phyloP scores from a whole-genome alignment of 2,888 invertebrate genomes.

The Epinotia ramella region DNA sequence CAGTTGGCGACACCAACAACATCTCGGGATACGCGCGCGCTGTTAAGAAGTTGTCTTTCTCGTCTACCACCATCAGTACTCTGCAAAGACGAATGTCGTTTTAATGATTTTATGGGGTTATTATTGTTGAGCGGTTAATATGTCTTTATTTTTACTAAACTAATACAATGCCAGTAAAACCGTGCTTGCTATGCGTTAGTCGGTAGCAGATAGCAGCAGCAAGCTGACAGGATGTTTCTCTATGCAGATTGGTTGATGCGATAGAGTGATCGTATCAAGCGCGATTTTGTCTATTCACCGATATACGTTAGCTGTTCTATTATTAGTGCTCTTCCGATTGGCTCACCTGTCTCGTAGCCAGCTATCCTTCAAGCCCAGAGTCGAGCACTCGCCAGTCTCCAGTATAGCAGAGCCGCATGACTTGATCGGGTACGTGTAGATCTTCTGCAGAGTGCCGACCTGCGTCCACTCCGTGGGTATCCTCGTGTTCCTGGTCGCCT shows the following conservation, averaged over 20 bases:
- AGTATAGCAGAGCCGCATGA: constrained; percentile 72
- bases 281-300: no score
- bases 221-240: no score
- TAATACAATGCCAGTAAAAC: no score
- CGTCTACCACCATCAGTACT: constrained; percentile 84
- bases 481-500: constrained; percentile 24
- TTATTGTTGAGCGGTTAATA: no score
- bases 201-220: no score
- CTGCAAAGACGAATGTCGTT: constrained; percentile 58
- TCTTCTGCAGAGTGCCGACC: constrained; percentile 75
- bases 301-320: no score
- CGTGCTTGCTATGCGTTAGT: no score
- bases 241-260: no score
- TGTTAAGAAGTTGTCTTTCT: constrained; percentile 84
- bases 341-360: constrained; percentile 70
- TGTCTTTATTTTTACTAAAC: no score
- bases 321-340: neutral
- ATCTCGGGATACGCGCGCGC: constrained; percentile 84
- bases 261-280: no score
- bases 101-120: no score
- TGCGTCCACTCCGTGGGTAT: constrained; percentile 71
- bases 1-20: constrained; percentile 79
- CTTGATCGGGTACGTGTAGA: constrained; percentile 78
- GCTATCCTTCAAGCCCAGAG: constrained; percentile 69
- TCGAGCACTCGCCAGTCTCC: constrained; percentile 68